Percentiles rank a stretch among this genome's conserved stretches.
Evolutionary conservation across 2,888 invertebrate species (phyloP).

Genomic region (Trissolcus brochymenae): DNA sequence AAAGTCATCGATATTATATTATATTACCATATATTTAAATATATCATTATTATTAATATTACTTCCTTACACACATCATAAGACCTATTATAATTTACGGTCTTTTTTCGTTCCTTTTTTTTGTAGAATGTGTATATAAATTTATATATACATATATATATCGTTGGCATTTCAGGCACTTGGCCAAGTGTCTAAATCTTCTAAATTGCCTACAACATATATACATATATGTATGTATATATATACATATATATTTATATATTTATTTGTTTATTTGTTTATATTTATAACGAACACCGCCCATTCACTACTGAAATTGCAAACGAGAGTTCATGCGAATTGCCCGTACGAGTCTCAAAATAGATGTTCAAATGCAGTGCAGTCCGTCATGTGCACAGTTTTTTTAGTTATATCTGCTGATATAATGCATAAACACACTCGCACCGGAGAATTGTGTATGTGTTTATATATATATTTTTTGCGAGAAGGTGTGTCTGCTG

Average conservation of each 20-base stretch:
- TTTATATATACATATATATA: neutral
- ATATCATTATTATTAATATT: slow-evolving; percentile 46
- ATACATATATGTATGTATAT: no score
- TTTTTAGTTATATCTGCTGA: slow-evolving; percentile 22
- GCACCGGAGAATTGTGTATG: neutral
- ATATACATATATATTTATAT: slow-evolving; percentile 61
- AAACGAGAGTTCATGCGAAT: slow-evolving; percentile 69
- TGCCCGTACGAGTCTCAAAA: slow-evolving; percentile 64
- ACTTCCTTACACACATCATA: slow-evolving; percentile 75
- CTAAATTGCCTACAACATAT: no score
- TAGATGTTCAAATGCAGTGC: slow-evolving; percentile 72
- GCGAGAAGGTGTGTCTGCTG: slow-evolving; percentile 14
- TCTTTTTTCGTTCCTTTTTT: slow-evolving; percentile 64
- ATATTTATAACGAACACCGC: slow-evolving; percentile 76
- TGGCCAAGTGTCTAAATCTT: neutral
- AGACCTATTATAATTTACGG: slow-evolving; percentile 68
- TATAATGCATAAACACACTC: slow-evolving; percentile 25
- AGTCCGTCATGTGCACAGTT: slow-evolving; percentile 4
- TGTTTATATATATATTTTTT: neutral
- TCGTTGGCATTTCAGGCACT: neutral
- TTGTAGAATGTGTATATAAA: no score
- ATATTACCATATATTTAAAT: slow-evolving; percentile 62
- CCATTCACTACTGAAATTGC: slow-evolving; percentile 75
- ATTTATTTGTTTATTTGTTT: slow-evolving; percentile 68
- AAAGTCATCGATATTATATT: slow-evolving; percentile 62